Percentiles rank a stretch among this genome's conserved stretches.
Evolutionary conservation across 1,140 invertebrate genomes (phyloP).

Genomic region (Tetramorium alpestre): DNA sequence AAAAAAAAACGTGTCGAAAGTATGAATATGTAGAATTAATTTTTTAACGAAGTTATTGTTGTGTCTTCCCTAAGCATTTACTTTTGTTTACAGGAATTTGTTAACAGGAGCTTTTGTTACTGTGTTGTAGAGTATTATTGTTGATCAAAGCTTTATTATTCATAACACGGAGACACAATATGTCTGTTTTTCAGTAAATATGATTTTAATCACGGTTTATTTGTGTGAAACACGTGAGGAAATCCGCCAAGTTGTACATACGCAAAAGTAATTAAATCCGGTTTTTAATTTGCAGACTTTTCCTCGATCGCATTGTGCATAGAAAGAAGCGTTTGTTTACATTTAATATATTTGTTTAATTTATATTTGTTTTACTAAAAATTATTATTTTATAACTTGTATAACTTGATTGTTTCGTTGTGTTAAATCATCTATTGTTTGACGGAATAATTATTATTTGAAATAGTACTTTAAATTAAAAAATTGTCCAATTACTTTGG

Average conservation of each 20-base stretch:
- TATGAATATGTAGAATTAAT: too few species aligned
- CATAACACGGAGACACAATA: background rate
- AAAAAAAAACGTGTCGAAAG: background rate
- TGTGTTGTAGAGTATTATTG: background rate
- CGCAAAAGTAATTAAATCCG: background rate
- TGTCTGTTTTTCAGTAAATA: background rate
- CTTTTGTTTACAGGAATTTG: background rate
- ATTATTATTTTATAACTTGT: too few species aligned
- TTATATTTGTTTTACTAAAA: too few species aligned
- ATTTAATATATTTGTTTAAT: too few species aligned
- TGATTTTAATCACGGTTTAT: background rate
- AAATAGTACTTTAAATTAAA: too few species aligned
- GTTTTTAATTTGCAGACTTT: background rate
- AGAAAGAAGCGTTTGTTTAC: background rate
- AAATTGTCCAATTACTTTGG: constrained; percentile 18
- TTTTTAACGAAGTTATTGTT: too few species aligned
- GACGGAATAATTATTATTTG: too few species aligned
- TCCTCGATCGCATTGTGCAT: background rate
- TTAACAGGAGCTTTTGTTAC: background rate
- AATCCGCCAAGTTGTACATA: background rate
- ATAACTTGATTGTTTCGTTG: too few species aligned
- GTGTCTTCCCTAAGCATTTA: background rate
- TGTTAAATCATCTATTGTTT: too few species aligned
- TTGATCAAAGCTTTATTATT: background rate
- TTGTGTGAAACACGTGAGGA: background rate